phyloP scores from a whole-genome alignment of 2,888 invertebrate genomes.

The Limnephilus marmoratus region DNA sequence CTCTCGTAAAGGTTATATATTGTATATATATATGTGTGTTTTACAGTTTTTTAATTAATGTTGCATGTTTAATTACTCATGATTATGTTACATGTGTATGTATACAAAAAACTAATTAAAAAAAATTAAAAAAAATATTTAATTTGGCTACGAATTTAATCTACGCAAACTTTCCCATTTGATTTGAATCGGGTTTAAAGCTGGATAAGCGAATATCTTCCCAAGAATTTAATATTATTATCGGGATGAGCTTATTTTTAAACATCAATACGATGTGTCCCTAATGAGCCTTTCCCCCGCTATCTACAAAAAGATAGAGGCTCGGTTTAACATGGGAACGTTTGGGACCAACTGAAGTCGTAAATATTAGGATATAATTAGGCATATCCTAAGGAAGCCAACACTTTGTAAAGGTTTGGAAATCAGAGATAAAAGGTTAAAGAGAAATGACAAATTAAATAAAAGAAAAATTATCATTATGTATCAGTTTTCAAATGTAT shows the following conservation, averaged over 20 bases:
- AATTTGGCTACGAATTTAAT: neutral
- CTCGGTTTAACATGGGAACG: constrained; percentile 41
- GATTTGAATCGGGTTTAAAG: no score
- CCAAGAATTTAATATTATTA: neutral
- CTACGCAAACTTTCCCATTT: neutral
- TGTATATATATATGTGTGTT: no score
- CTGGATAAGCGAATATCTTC: no score
- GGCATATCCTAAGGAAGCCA: neutral
- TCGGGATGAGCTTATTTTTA: constrained; percentile 22
- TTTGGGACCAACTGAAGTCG: constrained; percentile 40
- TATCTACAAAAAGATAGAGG: constrained; percentile 51
- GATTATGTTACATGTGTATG: no score
- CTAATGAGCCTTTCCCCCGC: constrained; percentile 25
- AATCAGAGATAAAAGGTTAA: neutral
- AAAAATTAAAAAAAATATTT: no score
- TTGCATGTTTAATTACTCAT: no score
- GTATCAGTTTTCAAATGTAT: no score
- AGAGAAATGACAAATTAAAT: no score
- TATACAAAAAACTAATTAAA: no score
- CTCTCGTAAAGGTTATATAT: no score
- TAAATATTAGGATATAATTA: constrained; percentile 49
- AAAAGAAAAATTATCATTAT: no score
- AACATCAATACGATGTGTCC: constrained; percentile 13
- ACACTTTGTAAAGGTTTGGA: neutral
- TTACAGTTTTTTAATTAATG: no score